A percentile compares a stretch with the other conserved stretches of the same genome.
These are phyloP conservation scores for Cygnus atratus DNA, from an alignment of 2,113 vertebrate species.

Conservation along the genomic window DNA sequence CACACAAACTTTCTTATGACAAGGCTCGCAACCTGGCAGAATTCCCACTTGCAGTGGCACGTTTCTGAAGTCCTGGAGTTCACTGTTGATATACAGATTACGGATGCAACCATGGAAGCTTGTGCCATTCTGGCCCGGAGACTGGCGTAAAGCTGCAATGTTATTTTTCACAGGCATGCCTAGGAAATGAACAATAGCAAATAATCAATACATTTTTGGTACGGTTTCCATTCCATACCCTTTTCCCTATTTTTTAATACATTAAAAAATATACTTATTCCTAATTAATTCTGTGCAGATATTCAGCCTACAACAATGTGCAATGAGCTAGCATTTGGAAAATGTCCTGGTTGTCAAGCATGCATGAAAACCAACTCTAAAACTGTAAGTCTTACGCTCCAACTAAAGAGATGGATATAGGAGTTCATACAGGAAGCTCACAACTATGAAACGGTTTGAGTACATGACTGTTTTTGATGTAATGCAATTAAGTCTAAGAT, in stretches of 20 bases:
- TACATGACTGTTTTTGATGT: background rate
- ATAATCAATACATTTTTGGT: background rate
- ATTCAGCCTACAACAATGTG: background rate
- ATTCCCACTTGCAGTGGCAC: constrained; percentile 90
- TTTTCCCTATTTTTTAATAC: background rate
- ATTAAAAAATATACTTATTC: background rate
- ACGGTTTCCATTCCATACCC: background rate
- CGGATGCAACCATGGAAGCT: constrained; percentile 96
- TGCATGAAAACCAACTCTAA: background rate
- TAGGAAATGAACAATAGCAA: constrained; percentile 51
- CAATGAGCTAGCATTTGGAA: background rate
- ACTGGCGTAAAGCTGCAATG: constrained; percentile 86
- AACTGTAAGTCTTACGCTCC: background rate
- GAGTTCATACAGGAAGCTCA: background rate
- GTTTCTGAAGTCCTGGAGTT: constrained; percentile 91
- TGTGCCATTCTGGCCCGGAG: constrained; percentile 87
- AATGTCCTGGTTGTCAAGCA: background rate
- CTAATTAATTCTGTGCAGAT: background rate
- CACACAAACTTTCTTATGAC: constrained; percentile 87
- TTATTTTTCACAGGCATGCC: constrained; percentile 90
- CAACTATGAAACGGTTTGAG: background rate
- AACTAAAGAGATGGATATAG: background rate
- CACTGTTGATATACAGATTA: constrained; percentile 92
- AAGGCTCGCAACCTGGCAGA: constrained; percentile 93
- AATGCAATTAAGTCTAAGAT: background rate